Evolutionary conservation across 1,140 invertebrate species (phyloP).

Genomic region (Pristionchus pacificus): DNA sequence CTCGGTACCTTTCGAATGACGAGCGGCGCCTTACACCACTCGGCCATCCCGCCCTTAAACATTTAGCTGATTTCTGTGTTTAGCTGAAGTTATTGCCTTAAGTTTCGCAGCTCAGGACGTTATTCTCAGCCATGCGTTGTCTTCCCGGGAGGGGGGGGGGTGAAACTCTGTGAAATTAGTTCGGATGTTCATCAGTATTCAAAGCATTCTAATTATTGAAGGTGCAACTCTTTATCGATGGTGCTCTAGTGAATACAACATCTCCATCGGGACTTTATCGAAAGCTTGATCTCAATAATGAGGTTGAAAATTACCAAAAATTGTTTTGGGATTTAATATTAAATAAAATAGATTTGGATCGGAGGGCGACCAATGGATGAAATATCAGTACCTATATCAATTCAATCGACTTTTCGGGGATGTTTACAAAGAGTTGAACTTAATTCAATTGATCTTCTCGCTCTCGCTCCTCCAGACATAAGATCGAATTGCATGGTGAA

Average conservation of each 20-base stretch:
- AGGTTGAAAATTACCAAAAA: slow-evolving; percentile 20
- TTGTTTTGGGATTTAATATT: slow-evolving; percentile 15
- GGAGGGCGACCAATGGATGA: slow-evolving; percentile 51
- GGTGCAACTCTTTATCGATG: slow-evolving; percentile 48
- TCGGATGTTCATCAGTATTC: too few relatives aligned
- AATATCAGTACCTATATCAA: slow-evolving; percentile 47
- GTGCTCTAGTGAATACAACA: slow-evolving; percentile 47
- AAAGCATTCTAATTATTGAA: background rate
- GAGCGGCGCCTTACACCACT: too few relatives aligned
- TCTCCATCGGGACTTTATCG: slow-evolving; percentile 49
- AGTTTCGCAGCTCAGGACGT: too few relatives aligned
- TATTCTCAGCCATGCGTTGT: too few relatives aligned
- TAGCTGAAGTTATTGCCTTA: too few relatives aligned
- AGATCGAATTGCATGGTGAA: slow-evolving; percentile 11
- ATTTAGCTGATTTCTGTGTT: too few relatives aligned
- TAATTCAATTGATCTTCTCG: slow-evolving; percentile 49
- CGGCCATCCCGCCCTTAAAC: too few relatives aligned
- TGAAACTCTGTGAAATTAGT: too few relatives aligned
- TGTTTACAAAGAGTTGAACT: slow-evolving; percentile 47
- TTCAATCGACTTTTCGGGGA: slow-evolving; percentile 25
- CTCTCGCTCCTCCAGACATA: slow-evolving; percentile 36
- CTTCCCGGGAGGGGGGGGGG: too few relatives aligned
- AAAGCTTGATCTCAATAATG: slow-evolving; percentile 48
- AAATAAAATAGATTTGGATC: slow-evolving; percentile 48
- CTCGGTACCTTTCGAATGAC: too few relatives aligned